phyloP scores from a whole-genome alignment of 2,113 vertebrate species.

The Mormoops blainvillei region DNA sequence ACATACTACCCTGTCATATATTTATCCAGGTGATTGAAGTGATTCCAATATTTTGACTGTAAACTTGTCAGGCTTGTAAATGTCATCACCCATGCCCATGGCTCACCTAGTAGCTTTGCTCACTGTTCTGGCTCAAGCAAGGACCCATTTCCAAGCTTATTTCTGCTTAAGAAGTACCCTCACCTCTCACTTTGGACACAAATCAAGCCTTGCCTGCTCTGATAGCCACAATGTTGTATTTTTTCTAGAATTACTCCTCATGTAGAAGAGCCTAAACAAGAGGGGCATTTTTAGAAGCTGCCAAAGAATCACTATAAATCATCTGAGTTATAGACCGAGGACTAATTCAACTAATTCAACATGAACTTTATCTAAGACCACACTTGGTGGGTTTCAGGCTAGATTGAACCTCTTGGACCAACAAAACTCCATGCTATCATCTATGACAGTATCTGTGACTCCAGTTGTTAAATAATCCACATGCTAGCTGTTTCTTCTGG shows the following conservation, averaged over 20 bases:
- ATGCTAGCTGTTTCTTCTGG: background rate
- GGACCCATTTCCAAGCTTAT: background rate
- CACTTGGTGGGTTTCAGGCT: background rate
- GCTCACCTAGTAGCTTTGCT: background rate
- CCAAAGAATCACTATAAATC: background rate
- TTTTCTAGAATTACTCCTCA: background rate
- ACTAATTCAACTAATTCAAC: background rate
- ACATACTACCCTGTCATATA: background rate
- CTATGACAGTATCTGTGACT: background rate
- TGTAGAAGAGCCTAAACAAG: background rate
- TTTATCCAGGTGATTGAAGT: background rate
- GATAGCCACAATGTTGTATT: background rate
- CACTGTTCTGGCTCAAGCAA: background rate
- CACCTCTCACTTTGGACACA: background rate
- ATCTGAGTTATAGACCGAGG: background rate
- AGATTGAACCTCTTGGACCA: background rate
- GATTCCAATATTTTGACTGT: background rate
- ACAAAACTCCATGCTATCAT: background rate
- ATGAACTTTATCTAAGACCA: background rate
- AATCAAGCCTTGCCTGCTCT: background rate
- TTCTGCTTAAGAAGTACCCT: background rate
- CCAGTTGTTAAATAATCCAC: background rate
- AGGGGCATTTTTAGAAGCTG: background rate
- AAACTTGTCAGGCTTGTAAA: background rate
- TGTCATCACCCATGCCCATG: accelerated